A percentile compares a stretch with the other conserved stretches of the same genome.
Conservation (phyloP, 92 coral and sea anemone species). For the Porites rus region DNA sequence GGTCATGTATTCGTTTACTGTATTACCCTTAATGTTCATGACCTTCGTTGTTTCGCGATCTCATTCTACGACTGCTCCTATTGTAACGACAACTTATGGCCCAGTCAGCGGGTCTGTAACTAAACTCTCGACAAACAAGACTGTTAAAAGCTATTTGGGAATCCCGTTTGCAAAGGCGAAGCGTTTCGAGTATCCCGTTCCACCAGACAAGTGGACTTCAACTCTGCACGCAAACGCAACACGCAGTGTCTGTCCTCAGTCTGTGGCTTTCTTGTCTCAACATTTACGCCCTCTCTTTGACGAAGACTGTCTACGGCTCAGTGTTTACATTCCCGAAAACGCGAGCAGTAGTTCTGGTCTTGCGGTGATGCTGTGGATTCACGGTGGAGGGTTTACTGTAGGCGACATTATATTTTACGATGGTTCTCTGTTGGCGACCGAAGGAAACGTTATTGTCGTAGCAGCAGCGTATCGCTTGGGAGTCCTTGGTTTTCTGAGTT, state of each 20-base stretch:
- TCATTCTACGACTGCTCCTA: background rate
- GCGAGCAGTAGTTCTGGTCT: background rate
- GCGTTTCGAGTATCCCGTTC: slow-evolving; percentile 9
- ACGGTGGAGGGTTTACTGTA: slow-evolving; percentile 4
- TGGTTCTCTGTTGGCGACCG: slow-evolving; percentile 33
- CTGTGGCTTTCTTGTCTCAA: background rate
- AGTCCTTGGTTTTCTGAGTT: slow-evolving; percentile 15
- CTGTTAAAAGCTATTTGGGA: slow-evolving; percentile 23
- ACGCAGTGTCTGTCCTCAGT: slow-evolving; percentile 18
- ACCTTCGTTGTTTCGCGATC: background rate
- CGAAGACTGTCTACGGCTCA: slow-evolving; percentile 38
- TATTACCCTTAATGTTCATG: no score
- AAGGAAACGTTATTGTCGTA: slow-evolving; percentile 35
- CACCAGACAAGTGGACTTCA: slow-evolving; percentile 15
- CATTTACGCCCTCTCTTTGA: background rate
- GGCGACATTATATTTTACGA: background rate
- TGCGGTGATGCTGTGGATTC: slow-evolving; percentile 54
- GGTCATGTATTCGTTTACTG: no score
- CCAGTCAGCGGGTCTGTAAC: background rate
- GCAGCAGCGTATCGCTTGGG: slow-evolving; percentile 30
- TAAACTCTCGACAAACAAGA: background rate
- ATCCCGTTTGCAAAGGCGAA: background rate
- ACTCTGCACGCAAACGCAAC: background rate
- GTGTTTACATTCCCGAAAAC: slow-evolving; percentile 29
- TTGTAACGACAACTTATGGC: background rate